phyloP scores from a whole-genome alignment of 1,140 invertebrate genomes.

The Drosophila kurseongensis region DNA sequence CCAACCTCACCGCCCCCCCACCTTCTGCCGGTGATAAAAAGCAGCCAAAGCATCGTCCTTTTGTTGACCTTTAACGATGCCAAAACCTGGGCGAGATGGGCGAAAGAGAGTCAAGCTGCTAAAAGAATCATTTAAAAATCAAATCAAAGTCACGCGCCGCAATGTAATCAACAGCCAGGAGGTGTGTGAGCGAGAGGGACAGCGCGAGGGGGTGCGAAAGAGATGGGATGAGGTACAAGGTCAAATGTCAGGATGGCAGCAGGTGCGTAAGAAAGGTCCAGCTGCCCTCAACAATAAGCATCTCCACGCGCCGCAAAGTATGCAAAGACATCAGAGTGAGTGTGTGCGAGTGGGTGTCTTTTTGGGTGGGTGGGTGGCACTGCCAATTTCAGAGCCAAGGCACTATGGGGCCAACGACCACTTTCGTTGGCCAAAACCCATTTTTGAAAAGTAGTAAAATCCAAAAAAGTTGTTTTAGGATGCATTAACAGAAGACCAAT shows the following conservation, averaged over 20 bases:
- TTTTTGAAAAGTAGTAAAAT: no score
- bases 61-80: conserved; percentile 77
- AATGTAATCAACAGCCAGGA: conserved; percentile 71
- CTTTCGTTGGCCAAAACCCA: no score
- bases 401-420: no score
- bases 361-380: conserved; percentile 38
- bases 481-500: no score
- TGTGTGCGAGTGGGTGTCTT: conserved; percentile 5
- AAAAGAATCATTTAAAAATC: conserved; percentile 81
- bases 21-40: conserved; percentile 54
- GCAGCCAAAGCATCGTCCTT: conserved; percentile 64
- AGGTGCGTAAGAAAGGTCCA: conserved; percentile 67
- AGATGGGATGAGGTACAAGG: conserved; percentile 42
- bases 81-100: conserved; percentile 37
- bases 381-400: conserved; percentile 27
- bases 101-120: conserved; percentile 53
- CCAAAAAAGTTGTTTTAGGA: no score
- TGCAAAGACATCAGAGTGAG: conserved; percentile 54
- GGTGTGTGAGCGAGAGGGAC: background rate
- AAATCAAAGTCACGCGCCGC: conserved; percentile 82
- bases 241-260: conserved; percentile 55
- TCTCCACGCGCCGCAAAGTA: conserved; percentile 74
- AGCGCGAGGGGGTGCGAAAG: background rate
- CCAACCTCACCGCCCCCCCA: no score
- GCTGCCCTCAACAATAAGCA: conserved; percentile 66